Conservation (phyloP, 2,113 vertebrate genomes). For the Loxodonta africana region DNA sequence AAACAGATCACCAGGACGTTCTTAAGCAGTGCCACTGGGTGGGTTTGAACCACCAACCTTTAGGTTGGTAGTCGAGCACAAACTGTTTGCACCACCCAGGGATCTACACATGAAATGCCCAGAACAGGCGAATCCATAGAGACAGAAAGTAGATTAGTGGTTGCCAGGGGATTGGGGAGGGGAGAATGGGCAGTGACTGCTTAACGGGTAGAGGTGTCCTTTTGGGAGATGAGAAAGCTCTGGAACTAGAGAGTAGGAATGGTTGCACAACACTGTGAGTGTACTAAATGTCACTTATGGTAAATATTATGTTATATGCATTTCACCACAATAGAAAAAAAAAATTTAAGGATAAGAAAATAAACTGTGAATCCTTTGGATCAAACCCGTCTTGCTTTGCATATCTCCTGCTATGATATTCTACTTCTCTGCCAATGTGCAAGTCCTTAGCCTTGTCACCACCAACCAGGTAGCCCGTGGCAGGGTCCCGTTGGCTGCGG, state of each 20-base stretch:
- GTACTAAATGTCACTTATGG: not conserved
- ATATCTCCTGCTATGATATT: not conserved
- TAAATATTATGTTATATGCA: not conserved
- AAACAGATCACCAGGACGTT: not conserved
- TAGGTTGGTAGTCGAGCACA: not conserved
- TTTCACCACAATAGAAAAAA: not conserved
- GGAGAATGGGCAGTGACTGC: accelerated
- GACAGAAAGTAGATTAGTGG: not conserved
- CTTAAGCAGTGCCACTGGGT: not conserved
- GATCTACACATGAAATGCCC: not conserved
- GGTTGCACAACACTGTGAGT: no score
- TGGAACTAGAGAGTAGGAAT: not conserved
- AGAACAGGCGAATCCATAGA: not conserved
- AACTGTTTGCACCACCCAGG: not conserved
- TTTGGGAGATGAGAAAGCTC: not conserved
- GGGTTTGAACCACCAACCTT: not conserved
- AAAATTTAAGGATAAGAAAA: not conserved
- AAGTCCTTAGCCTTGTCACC: not conserved
- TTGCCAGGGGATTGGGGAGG: not conserved
- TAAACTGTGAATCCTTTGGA: not conserved
- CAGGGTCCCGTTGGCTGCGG: accelerated
- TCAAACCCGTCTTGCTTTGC: not conserved
- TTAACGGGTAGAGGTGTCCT: not conserved
- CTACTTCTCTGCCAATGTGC: not conserved
- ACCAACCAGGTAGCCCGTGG: accelerated